Percentiles rank a stretch among this genome's conserved stretches.
phyloP scores from a whole-genome alignment of 1,140 invertebrate species.

The Halesus radiatus region DNA sequence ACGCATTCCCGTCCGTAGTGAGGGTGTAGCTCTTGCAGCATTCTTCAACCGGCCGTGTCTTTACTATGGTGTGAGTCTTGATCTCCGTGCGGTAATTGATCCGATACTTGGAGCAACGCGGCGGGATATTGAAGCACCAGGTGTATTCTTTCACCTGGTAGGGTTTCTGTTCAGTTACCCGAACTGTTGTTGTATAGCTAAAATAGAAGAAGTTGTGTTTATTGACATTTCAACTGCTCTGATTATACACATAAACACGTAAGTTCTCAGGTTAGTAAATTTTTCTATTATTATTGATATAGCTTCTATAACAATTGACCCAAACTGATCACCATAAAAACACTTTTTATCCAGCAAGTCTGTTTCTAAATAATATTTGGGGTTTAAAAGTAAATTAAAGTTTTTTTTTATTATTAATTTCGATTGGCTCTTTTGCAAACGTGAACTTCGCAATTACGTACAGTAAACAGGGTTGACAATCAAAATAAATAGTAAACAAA shows the following conservation, averaged over 20 bases:
- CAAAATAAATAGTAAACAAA: neutral
- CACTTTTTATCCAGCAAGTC: too few species aligned
- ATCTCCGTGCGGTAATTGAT: constrained; percentile 81
- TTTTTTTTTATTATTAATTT: too few species aligned
- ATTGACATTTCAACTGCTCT: neutral
- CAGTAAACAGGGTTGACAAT: neutral
- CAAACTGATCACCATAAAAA: too few species aligned
- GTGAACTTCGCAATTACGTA: too few species aligned
- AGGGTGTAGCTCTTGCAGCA: constrained; percentile 85
- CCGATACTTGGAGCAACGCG: constrained; percentile 88
- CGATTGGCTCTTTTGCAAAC: too few species aligned
- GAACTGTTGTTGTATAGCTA: constrained; percentile 81
- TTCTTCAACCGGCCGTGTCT: constrained; percentile 82
- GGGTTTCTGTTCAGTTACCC: constrained; percentile 82
- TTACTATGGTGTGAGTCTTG: constrained; percentile 79
- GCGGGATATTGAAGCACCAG: constrained; percentile 88
- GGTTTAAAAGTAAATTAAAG: too few species aligned
- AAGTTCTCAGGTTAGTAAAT: too few species aligned
- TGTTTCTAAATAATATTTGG: too few species aligned
- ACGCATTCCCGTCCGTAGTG: constrained; percentile 73
- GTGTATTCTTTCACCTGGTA: constrained; percentile 84
- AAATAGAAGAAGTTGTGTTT: neutral
- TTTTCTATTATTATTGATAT: too few species aligned
- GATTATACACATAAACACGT: too few species aligned
- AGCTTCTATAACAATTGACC: too few species aligned